Conservation (phyloP, 2,113 vertebrate genomes). For the Rana temporaria region DNA sequence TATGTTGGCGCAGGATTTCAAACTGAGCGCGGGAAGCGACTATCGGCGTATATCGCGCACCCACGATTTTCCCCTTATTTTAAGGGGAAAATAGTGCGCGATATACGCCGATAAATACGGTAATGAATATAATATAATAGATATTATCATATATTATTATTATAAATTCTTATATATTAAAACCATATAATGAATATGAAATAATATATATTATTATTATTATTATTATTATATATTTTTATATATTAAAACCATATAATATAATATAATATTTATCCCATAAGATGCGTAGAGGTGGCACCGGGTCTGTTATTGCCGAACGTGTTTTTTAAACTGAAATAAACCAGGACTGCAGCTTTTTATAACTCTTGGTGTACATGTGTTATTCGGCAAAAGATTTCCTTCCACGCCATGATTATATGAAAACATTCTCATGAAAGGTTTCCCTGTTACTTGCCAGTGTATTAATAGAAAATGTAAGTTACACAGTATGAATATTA, state of each 20-base stretch:
- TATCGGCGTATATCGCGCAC: too few relatives aligned
- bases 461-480: slow-evolving; percentile 56
- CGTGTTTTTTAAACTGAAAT: slow-evolving; percentile 34
- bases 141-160: too few relatives aligned
- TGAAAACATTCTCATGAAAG: slow-evolving; percentile 54
- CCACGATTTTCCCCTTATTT: too few relatives aligned
- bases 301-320: slow-evolving; percentile 10
- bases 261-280: not conserved
- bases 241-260: not conserved
- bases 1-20: too few relatives aligned
- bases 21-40: too few relatives aligned
- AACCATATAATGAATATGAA: too few relatives aligned
- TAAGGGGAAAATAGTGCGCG: too few relatives aligned
- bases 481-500: slow-evolving; percentile 57
- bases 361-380: slow-evolving; percentile 47
- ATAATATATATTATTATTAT: too few relatives aligned
- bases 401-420: slow-evolving; percentile 53
- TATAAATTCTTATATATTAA: too few relatives aligned
- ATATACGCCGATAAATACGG: too few relatives aligned
- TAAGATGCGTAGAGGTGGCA: slow-evolving; percentile 16
- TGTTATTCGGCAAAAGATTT: slow-evolving; percentile 53
- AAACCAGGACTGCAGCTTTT: slow-evolving; percentile 33
- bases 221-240: too few relatives aligned
- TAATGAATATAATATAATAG: too few relatives aligned
- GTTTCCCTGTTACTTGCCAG: slow-evolving; percentile 53